Percentiles rank a stretch among this genome's conserved stretches.
Conservation (phyloP, 2,113 vertebrate genomes). For the Nothocercus julius region DNA sequence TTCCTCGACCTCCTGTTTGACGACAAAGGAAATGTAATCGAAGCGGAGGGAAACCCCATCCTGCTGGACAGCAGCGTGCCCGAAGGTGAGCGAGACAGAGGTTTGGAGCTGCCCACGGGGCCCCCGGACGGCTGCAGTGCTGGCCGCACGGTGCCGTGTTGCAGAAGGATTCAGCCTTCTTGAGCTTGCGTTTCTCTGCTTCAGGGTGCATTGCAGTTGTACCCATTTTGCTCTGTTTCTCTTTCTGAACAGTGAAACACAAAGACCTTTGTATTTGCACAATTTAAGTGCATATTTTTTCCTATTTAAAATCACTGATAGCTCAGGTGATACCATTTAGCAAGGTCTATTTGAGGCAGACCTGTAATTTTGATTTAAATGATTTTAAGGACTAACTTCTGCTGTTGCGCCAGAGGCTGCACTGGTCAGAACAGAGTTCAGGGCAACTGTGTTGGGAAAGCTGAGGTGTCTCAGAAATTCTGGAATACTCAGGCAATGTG, state of each 20-base stretch:
- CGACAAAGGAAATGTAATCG: conserved; percentile 81
- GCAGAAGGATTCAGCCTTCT: background rate
- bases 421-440: background rate
- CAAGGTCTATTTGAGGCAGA: background rate
- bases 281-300: background rate
- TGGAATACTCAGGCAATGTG: background rate
- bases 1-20: conserved; percentile 88
- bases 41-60: conserved; percentile 88
- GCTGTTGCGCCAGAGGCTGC: background rate
- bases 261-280: background rate
- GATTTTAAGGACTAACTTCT: background rate
- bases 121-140: background rate
- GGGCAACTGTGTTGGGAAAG: background rate
- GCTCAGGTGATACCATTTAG: background rate
- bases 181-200: background rate
- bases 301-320: background rate
- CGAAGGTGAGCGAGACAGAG: conserved; percentile 78
- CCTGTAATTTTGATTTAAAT: background rate
- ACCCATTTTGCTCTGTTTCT: background rate
- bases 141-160: background rate
- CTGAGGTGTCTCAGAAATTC: background rate
- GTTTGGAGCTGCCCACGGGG: background rate
- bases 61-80: conserved; percentile 82
- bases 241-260: background rate
- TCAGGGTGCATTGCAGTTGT: background rate